Evolutionary conservation across 2,113 vertebrate species (phyloP), one percentile per base, ranked within the genome.

Genomic region (Nothocercus julius): DNA sequence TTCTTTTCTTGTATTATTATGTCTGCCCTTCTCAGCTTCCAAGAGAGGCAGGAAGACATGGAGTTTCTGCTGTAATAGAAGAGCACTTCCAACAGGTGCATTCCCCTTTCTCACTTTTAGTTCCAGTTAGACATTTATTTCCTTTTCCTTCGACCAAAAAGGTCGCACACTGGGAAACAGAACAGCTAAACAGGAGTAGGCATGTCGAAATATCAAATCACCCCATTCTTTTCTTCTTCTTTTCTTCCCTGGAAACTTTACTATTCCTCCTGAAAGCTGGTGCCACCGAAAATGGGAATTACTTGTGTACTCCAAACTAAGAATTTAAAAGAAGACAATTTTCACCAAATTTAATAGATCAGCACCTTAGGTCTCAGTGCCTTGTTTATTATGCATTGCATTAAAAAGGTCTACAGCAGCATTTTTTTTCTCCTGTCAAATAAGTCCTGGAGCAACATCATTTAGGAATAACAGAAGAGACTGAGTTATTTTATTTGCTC

Each of bases 11-110:
- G 56, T 81, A 7, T 53, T 15, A 18, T 81, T 82, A 2, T 61
- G 22, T 85, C 19, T 84, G 38, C 67, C 62, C 73, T 27, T 85
- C 62, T 87, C 58, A 54, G 1, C 84, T 91, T 85, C 82, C 79
- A 58, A 61, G 47, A 61, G 32, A 92, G 38, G n/a, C 58, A 87
- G 74, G 69, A 94, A 89, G 70, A 64, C 87, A 89, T 82, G 69
- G 61, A 63, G 62, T 25, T 89, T 82, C 45, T 89, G 38, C 51
- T 59, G 6, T 59, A 74, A 84, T 10, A 87, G 56, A 94, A 80
- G 82, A 47, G 70, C 61, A 42, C 6, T 73, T 92, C 58, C 32
- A 28, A 75, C 9, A 62, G 0, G 4, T 18, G 9, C 45, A 25
- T 58, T 94, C 68, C 76, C 30, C n/a, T 59, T 90, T 67, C 51